Conservation (phyloP, 2,113 vertebrate species). For the Pteruthius melanotis region DNA sequence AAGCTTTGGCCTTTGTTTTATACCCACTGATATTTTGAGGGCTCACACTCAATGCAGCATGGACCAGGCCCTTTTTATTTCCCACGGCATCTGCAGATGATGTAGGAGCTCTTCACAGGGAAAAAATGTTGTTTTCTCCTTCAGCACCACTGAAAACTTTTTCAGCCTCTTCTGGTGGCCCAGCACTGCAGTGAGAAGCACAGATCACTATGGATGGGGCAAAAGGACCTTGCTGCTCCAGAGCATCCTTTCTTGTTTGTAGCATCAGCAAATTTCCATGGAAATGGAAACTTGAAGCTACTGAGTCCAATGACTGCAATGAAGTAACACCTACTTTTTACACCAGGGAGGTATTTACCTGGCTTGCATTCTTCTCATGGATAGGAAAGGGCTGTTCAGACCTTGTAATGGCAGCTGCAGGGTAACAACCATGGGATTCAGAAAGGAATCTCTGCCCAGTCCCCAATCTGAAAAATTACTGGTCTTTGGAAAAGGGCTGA, state of each 20-base stretch:
- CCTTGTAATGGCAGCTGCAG: background rate
- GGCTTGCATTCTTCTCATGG: background rate
- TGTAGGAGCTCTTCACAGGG: conserved; percentile 7
- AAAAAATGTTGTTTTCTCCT: conserved; percentile 62
- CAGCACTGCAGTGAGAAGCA: conserved; percentile 51
- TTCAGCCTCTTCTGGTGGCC: background rate
- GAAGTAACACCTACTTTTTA: background rate
- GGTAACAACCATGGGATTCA: background rate
- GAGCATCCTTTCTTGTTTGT: background rate
- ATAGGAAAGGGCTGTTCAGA: background rate
- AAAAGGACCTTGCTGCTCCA: background rate
- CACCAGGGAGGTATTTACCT: background rate
- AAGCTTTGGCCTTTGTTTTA: background rate
- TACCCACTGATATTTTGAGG: background rate
- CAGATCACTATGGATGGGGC: background rate
- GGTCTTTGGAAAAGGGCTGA: background rate
- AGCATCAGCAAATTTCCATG: background rate
- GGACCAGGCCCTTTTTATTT: background rate
- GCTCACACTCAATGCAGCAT: background rate
- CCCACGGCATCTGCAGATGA: background rate
- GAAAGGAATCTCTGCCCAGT: background rate
- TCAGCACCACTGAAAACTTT: conserved; percentile 2
- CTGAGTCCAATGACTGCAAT: background rate
- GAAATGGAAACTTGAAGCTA: background rate
- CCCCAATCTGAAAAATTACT: background rate